Evolutionary conservation across 2,113 vertebrate species (phyloP).

Genomic region (Origma solitaria): DNA sequence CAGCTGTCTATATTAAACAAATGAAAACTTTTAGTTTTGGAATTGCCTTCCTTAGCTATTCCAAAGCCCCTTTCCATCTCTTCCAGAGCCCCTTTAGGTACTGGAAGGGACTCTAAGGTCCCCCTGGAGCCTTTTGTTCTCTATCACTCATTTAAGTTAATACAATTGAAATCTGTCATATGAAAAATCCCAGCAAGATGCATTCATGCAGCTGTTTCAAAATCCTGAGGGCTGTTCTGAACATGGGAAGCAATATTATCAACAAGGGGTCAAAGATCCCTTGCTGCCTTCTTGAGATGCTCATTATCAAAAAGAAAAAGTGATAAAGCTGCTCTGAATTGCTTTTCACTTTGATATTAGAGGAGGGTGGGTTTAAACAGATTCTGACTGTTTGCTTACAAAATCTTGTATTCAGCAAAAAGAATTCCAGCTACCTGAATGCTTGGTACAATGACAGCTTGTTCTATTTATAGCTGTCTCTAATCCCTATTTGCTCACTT

Average conservation of each 20-base stretch:
- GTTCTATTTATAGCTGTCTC: background rate
- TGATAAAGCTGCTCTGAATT: background rate
- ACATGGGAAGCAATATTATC: background rate
- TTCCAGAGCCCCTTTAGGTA: background rate
- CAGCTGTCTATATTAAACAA: background rate
- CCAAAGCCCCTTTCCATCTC: background rate
- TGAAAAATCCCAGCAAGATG: background rate
- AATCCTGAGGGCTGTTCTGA: background rate
- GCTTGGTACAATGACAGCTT: background rate
- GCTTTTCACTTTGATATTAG: background rate
- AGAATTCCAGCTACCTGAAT: constrained; percentile 5
- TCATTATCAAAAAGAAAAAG: background rate
- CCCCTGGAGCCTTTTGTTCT: background rate
- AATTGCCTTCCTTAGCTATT: background rate
- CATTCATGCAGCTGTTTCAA: background rate
- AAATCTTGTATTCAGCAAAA: background rate
- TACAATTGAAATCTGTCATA: background rate
- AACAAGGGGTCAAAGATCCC: background rate
- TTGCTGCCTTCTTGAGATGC: background rate
- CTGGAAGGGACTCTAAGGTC: background rate
- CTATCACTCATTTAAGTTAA: background rate
- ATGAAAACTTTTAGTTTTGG: background rate
- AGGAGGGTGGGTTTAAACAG: background rate
- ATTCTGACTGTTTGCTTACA: background rate
- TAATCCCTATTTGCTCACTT: background rate